Conservation (phyloP, 1,140 invertebrate species). For the Ladona fulva region DNA sequence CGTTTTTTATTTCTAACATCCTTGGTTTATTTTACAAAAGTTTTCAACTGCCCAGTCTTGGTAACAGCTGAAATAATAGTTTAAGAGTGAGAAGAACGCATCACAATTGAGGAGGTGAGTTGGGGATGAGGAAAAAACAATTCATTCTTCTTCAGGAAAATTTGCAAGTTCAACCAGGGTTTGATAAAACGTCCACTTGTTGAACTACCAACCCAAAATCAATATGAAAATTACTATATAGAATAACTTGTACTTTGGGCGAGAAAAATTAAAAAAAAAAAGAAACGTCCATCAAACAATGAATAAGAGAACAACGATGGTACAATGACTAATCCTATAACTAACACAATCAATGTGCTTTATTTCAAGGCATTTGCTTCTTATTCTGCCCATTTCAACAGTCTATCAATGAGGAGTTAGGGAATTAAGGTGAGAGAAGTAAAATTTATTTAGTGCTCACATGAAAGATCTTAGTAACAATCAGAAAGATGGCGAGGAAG, state of each 20-base stretch:
- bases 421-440: background rate
- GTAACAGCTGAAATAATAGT: background rate
- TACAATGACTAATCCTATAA: background rate
- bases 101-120: slow-evolving; percentile 3
- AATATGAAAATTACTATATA: background rate
- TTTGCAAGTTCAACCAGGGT: background rate
- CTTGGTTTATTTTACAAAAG: background rate
- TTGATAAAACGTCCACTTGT: background rate
- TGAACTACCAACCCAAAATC: background rate
- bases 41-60: background rate
- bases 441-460: background rate
- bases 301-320: background rate
- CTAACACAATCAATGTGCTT: background rate
- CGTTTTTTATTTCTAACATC: slow-evolving; percentile 1
- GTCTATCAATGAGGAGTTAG: background rate
- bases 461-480: background rate
- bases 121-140: background rate
- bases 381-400: background rate
- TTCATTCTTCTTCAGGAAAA: background rate
- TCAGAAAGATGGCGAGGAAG: background rate
- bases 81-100: background rate
- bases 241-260: background rate
- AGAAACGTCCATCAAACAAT: background rate
- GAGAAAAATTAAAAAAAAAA: background rate
- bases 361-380: background rate